Conservation (phyloP, 2,113 vertebrate species). For the Corydoras sp. region DNA sequence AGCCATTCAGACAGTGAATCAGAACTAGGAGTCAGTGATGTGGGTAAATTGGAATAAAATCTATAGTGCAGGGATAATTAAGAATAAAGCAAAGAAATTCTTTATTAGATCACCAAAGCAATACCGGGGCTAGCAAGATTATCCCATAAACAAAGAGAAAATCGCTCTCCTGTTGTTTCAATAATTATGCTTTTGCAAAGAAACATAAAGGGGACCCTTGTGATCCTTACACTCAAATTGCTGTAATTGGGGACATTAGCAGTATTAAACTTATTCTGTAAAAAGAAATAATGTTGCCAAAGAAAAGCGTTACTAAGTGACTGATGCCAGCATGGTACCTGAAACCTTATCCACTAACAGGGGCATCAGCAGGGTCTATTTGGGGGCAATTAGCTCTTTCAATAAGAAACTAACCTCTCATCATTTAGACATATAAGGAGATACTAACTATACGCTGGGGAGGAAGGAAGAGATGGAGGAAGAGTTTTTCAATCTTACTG, state of each 20-base stretch:
- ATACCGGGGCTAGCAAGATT: background rate
- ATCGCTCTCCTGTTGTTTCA: slow-evolving; percentile 1
- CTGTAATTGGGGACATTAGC: slow-evolving; percentile 23
- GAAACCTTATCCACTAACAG: slow-evolving; percentile 40
- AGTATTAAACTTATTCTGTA: background rate
- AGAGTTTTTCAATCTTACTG: background rate
- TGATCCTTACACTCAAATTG: background rate
- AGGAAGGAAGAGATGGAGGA: slow-evolving; percentile 27
- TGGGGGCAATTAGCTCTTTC: slow-evolving; percentile 32
- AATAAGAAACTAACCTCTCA: slow-evolving; percentile 34
- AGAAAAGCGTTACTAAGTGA: slow-evolving; percentile 18
- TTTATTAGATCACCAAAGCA: background rate
- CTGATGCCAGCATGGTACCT: slow-evolving; percentile 23
- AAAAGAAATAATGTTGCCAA: background rate
- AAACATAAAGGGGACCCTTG: too few species aligned
- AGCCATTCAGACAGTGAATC: background rate
- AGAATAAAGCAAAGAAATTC: background rate
- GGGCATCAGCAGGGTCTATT: slow-evolving; percentile 39
- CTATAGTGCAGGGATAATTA: too few species aligned
- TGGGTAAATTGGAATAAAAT: too few species aligned
- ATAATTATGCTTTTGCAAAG: background rate
- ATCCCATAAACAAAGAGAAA: background rate
- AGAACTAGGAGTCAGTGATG: background rate
- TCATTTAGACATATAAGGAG: slow-evolving; percentile 33
- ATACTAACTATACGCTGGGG: background rate